Evolutionary conservation across 2,797 vertebrate genomes (phyloP), one percentile per base, ranked within the genome.

Genomic region (Lepilemur septentrionalis): DNA sequence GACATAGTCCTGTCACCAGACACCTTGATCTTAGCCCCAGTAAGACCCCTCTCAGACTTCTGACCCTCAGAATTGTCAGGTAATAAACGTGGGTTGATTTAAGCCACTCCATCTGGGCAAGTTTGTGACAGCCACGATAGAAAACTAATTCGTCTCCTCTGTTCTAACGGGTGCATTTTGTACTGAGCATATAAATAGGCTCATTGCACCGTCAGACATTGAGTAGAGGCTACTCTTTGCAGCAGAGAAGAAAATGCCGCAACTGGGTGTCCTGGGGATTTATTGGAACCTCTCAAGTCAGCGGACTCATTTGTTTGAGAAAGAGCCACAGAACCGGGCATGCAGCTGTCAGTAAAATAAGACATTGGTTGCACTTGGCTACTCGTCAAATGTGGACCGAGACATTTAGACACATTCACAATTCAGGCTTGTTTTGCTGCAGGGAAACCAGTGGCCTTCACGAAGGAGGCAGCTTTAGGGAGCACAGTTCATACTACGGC

Each of bases 401-500:
- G 22, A 8, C 35, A 1, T 46, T 11, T 23, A 32, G 35, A 65
- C 38, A 69, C 30, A 5, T 4, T 57, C 52, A 2, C 23, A 22
- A 3, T 18, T 48, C 52, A 28, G 48, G 35, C 69, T 50, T 48
- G 14, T 57, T 30, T 5, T 5, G 59, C 5, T 43, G 35, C 3
- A 25, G 28, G 46, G 65, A 30, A n/a, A 7, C 3, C 7, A 12
- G 35, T 2, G 9, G 25, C 25, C 43, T 50, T 61, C n/a, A 6
- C 12, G 20, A 63, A 70, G 41, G 4, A 32, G 50, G 25, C 2
- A 10, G 22, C 6, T 28, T 43, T 79, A 4, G n/a, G 65, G 4
- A 28, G 12, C 43, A n/a, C 17, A 2, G 0, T 7, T 28, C 8
- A 0, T 8, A 23, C 4, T 22, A 12, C 1, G 18, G 32, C 22